Base-by-base conservation (phyloP, 2,888 invertebrate genomes). In the Encarsia formosa region DNA sequence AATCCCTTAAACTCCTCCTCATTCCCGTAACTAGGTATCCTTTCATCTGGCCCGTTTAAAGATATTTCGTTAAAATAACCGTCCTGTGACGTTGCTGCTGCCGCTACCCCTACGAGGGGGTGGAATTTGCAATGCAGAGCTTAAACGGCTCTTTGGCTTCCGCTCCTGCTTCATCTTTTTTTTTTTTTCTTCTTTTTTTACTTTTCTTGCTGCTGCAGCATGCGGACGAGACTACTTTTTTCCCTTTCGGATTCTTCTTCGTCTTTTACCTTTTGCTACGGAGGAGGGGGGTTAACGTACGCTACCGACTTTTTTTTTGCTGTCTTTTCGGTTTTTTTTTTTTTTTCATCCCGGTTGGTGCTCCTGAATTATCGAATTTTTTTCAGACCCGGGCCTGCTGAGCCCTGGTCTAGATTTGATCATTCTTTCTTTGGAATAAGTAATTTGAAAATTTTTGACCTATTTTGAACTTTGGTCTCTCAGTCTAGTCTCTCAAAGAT, bases 41-140 rank as follows among this genome's bases (percentile, higher is more conserved):
- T 73, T 73, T 73, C 73, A 73, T 73, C 73, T 73, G 68, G 56
- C 55, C 63, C 69, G 69, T 72, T 73, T 72, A 72, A 73, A 71
- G 72, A 73, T 73, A 73, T 73, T 73, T 72, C 71, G 72, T 71
- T 73, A 71, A 73, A 73, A 73, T 73, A 73, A 73, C 70, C 73
- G 71, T 71, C 66, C 67, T 67, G 65, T 41, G 48, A 37, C 46
- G 42, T 32, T 42, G 20, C 49, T 35, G 47, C 40, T 41, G 32
- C 45, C n/a, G 45, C 42, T 47, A 15, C 48, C 16, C 11, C n/a
- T 58, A 58, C 61, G 59, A 71, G 68, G 67, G 71, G 71, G 71
- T 71, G 73, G 73, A 68, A 73, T 73, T 73, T 73, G 73, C 73
- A 73, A 73, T 73, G 73, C 73, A 73, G 73, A 73, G 73, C 70